Base-by-base conservation (phyloP, 2,797 vertebrate genomes). In the Phataginus tricuspis region DNA sequence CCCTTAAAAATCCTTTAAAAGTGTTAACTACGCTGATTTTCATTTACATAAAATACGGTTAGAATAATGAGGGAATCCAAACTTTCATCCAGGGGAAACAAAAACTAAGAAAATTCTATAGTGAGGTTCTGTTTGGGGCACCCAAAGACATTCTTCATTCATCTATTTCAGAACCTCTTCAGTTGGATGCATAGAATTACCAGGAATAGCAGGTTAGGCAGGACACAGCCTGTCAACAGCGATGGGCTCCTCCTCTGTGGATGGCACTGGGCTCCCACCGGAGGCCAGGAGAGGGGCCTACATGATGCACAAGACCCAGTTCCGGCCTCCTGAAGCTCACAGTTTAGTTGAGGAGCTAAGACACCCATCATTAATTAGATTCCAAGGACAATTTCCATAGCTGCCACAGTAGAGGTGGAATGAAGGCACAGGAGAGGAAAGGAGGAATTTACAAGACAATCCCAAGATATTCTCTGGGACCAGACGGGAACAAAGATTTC, bases 401-500 rank as follows among this genome's bases (percentile, higher is more conserved):
- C 80, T 66, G 82, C 63, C n/a, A 45, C 15, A 21, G 83, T 7
- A 78, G 66, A 53, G 42, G 29, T 2, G 16, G 42, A 15, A 63
- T 55, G 51, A 96, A 85, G 82, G 63, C 13, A 64, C 68, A 79
- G 53, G 80, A 92, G 55, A 96, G 75, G 79, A 91, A 39, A 86
- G 84, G 83, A 45, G 91, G 64, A 88, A 57, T 86, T 77, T 85
- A 95, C 19, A 93, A 87, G 91, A 96, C 57, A 87, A 75, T 85
- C 90, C 78, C 29, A 64, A 78, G 93, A 86, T 72, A 83, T 61
- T 94, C 96, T 82, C 78, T 57, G 61, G 78, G 91, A 87, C 68
- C 49, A 79, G 92, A 59, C 42, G 83, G 88, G 72, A 92, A 95
- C 94, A 91, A 95, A 96, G 96, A 85, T 87, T 79, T 78, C 86